A percentile compares a stretch with the other conserved stretches of the same genome.
These are phyloP conservation scores for Cryptosula pallasiana DNA, from an alignment of 2,888 invertebrate genomes.

Conservation along the genomic window DNA sequence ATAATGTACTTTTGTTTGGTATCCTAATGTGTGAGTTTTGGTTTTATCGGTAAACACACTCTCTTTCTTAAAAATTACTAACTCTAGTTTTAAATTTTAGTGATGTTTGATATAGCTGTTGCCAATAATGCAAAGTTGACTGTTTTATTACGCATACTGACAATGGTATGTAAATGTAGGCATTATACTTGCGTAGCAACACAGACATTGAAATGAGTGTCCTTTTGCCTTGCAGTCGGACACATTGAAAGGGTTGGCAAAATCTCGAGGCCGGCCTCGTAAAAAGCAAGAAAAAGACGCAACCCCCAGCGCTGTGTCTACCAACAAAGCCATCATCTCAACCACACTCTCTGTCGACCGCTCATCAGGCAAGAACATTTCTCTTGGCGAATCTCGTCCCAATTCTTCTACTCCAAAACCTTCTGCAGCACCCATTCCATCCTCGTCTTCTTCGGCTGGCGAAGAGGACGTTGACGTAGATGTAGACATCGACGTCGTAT, in stretches of 20 bases:
- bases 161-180: no score
- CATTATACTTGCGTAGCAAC: no score
- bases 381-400: not conserved
- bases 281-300: not conserved
- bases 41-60: no score
- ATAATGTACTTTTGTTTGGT: no score
- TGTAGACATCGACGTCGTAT: slow-evolving; percentile 12
- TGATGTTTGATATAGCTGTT: no score
- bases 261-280: slow-evolving; percentile 1
- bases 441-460: not conserved
- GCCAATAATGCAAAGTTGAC: no score
- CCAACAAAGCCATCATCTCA: not conserved
- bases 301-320: not conserved
- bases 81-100: no score
- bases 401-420: not conserved
- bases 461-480: slow-evolving; percentile 13
- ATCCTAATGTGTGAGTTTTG: no score
- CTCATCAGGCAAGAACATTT: not conserved
- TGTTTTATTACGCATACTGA: no score
- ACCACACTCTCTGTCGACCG: not conserved
- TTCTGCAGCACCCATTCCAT: not conserved
- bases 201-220: no score
- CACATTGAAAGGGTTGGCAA: not conserved
- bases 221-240: not conserved
- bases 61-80: no score